Evolutionary conservation across 1,140 invertebrate species (phyloP).

Genomic region (Aphis gossypii): DNA sequence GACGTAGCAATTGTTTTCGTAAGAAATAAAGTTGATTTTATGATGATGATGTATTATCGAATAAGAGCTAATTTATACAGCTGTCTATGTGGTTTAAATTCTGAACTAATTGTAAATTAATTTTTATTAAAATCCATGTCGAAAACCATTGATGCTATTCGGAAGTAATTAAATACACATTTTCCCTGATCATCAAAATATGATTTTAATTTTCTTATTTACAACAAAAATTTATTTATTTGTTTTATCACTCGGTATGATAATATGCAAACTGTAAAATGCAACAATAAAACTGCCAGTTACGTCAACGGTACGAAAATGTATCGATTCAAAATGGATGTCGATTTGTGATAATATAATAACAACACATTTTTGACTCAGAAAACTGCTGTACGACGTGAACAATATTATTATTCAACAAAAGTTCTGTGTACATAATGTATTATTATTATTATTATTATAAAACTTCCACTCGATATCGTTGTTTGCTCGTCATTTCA

Average conservation of each 20-base stretch:
- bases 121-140: background rate
- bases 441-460: background rate
- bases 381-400: background rate
- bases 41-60: background rate
- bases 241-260: background rate
- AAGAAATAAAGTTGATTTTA: background rate
- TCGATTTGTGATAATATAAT: background rate
- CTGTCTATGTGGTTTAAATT: background rate
- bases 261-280: background rate
- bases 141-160: background rate
- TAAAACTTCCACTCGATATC: background rate
- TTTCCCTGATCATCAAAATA: background rate
- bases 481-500: slow-evolving; percentile 14
- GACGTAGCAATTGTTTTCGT: background rate
- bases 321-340: background rate
- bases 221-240: background rate
- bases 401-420: slow-evolving; percentile 19
- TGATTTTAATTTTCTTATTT: background rate
- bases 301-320: background rate
- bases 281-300: background rate
- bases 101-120: background rate
- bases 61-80: background rate
- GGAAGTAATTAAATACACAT: background rate
- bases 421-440: slow-evolving; percentile 10
- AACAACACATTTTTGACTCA: background rate